Percentiles rank a stretch among this genome's conserved stretches.
Conservation (phyloP, 2,888 invertebrate species). For the Sclerodermus sp. region DNA sequence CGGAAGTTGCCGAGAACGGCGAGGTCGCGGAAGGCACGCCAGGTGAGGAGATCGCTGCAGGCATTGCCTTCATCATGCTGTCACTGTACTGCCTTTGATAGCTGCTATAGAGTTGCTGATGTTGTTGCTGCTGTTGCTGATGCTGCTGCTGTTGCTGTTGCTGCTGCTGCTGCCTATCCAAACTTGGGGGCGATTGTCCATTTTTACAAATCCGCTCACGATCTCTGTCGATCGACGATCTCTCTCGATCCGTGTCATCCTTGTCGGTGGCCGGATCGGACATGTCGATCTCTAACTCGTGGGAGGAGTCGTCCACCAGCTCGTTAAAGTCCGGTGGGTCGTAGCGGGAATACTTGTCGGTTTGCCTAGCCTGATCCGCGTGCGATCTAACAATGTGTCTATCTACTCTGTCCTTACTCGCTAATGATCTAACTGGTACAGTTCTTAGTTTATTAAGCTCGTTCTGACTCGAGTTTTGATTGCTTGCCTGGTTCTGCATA, state of each 20-base stretch:
- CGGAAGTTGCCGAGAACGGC: conserved; percentile 76
- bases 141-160: conserved; percentile 30
- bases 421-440: conserved; percentile 27
- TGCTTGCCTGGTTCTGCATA: conserved; percentile 55
- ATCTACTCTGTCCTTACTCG: conserved; percentile 39
- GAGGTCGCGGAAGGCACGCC: conserved; percentile 46
- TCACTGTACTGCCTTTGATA: conserved; percentile 61
- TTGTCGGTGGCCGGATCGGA: conserved; percentile 71
- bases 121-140: conserved; percentile 29
- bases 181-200: conserved; percentile 35
- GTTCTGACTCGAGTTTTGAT: conserved; percentile 21
- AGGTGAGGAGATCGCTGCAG: conserved; percentile 61
- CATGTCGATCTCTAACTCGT: conserved; percentile 79
- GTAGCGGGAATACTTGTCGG: conserved; percentile 65
- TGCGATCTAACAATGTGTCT: conserved; percentile 24
- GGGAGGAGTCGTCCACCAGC: conserved; percentile 73
- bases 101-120: conserved; percentile 51
- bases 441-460: conserved; percentile 35
- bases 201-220: conserved; percentile 56
- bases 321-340: conserved; percentile 77
- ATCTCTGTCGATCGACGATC: conserved; percentile 59
- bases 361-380: conserved; percentile 32
- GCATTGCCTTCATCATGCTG: conserved; percentile 57
- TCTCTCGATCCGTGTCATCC: conserved; percentile 64
- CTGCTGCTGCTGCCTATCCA: conserved; percentile 36